Percentiles rank a stretch among this genome's conserved stretches.
Evolutionary conservation across 2,113 vertebrate genomes (phyloP).

Genomic region (Leiothrix lutea): DNA sequence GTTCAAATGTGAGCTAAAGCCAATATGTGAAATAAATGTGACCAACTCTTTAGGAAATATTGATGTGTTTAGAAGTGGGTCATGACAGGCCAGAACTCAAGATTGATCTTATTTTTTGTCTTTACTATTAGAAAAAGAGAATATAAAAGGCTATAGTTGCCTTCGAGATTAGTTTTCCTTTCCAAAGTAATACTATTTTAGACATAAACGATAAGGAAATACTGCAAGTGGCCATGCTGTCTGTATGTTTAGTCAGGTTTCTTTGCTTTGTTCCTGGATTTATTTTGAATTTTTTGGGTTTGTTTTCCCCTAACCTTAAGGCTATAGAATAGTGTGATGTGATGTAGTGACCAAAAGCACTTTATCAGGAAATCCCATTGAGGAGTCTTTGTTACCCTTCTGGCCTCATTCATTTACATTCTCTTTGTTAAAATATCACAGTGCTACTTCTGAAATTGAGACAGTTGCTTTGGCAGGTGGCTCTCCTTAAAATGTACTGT

Average conservation of each 20-base stretch:
- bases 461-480: constrained; percentile 16
- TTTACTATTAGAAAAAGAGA: background rate
- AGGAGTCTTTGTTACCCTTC: background rate
- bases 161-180: background rate
- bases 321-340: background rate
- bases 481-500: background rate
- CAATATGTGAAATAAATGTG: background rate
- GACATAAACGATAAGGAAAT: background rate
- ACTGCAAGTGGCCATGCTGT: background rate
- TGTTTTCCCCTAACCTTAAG: background rate
- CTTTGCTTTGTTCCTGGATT: background rate
- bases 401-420: background rate
- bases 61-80: background rate
- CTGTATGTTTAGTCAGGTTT: background rate
- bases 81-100: background rate
- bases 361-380: background rate
- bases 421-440: background rate
- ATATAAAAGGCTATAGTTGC: background rate
- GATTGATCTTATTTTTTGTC: background rate
- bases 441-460: background rate
- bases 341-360: background rate
- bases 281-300: background rate
- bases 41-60: background rate
- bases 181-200: background rate
- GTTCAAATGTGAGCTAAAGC: background rate